Evolutionary conservation across 2,888 invertebrate species (phyloP), one percentile per base, ranked within the genome.

Genomic region (Neria commutata): DNA sequence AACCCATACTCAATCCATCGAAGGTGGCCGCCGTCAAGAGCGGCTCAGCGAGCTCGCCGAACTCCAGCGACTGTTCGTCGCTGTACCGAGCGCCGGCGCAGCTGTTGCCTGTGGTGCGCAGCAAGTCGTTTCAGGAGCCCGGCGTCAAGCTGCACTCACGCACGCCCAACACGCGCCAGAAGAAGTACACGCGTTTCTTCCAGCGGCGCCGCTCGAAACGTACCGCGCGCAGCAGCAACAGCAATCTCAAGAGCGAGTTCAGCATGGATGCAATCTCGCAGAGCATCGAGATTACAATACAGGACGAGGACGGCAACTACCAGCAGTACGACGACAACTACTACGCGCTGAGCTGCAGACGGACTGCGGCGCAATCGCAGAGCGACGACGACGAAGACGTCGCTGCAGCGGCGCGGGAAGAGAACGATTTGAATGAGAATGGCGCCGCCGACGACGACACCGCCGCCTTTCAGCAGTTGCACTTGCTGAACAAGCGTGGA

Each of bases 121-220:
- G 82, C 67, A 79, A 80, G 65, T 82, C 83, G n/a, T 82, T 82
- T 67, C 83, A 82, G 69, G 83, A 81, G 60, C 73, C 79, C 26
- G 76, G 79, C 50, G 71, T 77, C 2, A 71, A 73, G 33, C 10
- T 21, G 42, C 42, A 42, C 19, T 49, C 63, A 19, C 69, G 45
- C 17, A n/a, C 45, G 23, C 23, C 46, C 8, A 17, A 33, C 16
- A 42, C 69, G 3, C 69, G 75, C 2, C 69, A 71, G 42, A 77
- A 76, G 65, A 78, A 78, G 60, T 79, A 80, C 48, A 72, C 76
- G 16, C 74, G 80, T 23, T 68, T 81, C 54, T 80, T 80, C 56
- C 79, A 77, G 45, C 75, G 81, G 1, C 72, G 81, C 1, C 78
- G 77, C 29, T 78, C 79, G 14, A 81, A 79, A 61, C 75, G 74